A percentile compares a stretch with the other conserved stretches of the same genome.
phyloP scores from a whole-genome alignment of 2,113 vertebrate genomes.

The Sorex araneus region DNA sequence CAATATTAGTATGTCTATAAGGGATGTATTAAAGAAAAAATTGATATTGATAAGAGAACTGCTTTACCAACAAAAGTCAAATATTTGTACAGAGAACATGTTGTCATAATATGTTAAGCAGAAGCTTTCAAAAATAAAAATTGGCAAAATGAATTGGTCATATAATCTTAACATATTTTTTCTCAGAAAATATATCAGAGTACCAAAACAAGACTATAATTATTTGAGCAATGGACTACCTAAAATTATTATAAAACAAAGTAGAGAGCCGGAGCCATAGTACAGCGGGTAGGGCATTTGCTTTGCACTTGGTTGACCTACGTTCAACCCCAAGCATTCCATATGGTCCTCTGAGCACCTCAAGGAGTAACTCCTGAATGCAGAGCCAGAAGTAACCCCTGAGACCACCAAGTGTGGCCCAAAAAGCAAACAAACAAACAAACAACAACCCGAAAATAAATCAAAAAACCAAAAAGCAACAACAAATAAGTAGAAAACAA shows the following conservation, averaged over 20 bases:
- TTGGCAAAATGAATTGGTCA: not conserved
- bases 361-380: too few relatives aligned
- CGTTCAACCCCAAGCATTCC: too few relatives aligned
- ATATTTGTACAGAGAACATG: slow-evolving; percentile 21
- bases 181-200: not conserved
- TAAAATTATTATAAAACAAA: slow-evolving; percentile 23
- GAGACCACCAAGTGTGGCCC: too few relatives aligned
- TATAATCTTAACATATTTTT: slow-evolving; percentile 45
- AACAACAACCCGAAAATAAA: too few relatives aligned
- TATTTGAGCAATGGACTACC: not conserved
- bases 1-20: not conserved
- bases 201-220: slow-evolving; percentile 13
- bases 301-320: too few relatives aligned
- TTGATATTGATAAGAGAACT: slow-evolving; percentile 11
- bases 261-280: too few relatives aligned
- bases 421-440: not conserved
- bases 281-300: too few relatives aligned
- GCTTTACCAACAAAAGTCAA: not conserved
- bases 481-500: not conserved
- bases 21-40: not conserved
- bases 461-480: not conserved
- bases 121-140: slow-evolving; percentile 54
- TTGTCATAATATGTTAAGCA: not conserved
- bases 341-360: too few relatives aligned
- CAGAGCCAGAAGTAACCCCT: too few relatives aligned